phyloP scores from a whole-genome alignment of 2,797 vertebrate genomes.

The Labroides dimidiatus region DNA sequence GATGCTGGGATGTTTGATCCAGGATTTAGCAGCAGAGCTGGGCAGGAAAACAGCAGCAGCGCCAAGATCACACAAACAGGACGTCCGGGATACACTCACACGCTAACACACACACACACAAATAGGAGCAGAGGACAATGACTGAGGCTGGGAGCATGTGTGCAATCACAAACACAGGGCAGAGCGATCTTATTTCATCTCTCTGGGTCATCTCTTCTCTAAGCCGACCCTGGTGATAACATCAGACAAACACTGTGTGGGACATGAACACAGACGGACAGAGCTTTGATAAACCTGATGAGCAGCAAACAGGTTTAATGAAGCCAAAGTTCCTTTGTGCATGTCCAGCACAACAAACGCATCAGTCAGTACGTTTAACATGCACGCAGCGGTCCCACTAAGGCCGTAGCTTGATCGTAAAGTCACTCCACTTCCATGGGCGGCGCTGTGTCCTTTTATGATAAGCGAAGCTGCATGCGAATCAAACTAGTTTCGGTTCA shows the following conservation, averaged over 20 bases:
- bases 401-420: no score
- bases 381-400: no score
- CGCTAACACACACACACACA: constrained; percentile 24
- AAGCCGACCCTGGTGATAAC: not conserved
- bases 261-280: not conserved
- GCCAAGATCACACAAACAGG: constrained; percentile 71
- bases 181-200: constrained; percentile 30
- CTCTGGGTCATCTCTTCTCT: constrained; percentile 4
- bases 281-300: not conserved
- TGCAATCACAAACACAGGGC: constrained; percentile 14
- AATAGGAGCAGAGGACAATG: constrained; percentile 1
- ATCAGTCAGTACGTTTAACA: no score
- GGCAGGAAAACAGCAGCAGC: constrained; percentile 49
- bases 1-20: constrained; percentile 43
- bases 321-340: not conserved
- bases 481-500: no score
- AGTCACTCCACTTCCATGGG: no score
- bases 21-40: constrained; percentile 50
- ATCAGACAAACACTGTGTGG: constrained; percentile 1
- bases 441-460: no score
- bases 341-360: not conserved
- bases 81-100: constrained; percentile 66
- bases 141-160: constrained; percentile 4
- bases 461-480: no score
- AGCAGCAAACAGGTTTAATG: not conserved